phyloP scores from a whole-genome alignment of 1,140 invertebrate genomes.

The Brachionus plicatilis region DNA sequence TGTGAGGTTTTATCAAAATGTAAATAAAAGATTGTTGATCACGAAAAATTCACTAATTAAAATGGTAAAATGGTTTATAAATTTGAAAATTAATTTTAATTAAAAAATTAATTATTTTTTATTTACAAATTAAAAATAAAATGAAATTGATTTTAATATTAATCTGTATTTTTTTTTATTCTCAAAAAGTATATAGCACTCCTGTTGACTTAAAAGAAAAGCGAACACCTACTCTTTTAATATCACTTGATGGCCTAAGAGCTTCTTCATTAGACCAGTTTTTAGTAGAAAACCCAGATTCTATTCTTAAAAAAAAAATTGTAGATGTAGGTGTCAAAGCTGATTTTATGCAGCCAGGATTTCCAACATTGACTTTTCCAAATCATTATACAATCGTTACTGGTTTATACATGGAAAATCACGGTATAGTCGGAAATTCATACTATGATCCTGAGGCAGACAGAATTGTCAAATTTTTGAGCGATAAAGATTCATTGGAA shows the following conservation, averaged over 20 bases:
- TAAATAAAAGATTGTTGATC: background rate
- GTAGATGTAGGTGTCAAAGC: constrained; percentile 60
- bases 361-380: constrained; percentile 70
- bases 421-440: constrained; percentile 13
- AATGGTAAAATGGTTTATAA: no score
- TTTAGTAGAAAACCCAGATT: constrained; percentile 56
- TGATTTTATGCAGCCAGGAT: constrained; percentile 64
- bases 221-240: constrained; percentile 47
- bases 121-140: no score
- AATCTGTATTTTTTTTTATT: no score
- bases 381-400: constrained; percentile 74
- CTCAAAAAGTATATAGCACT: no score
- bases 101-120: no score
- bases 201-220: background rate
- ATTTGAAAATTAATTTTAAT: no score
- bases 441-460: background rate
- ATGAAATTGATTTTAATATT: no score
- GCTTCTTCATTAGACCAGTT: constrained; percentile 63
- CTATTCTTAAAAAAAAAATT: constrained; percentile 58
- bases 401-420: constrained; percentile 38
- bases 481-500: constrained; percentile 40
- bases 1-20: background rate
- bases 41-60: no score
- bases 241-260: constrained; percentile 69
- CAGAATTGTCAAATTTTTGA: background rate